A percentile compares a stretch with the other conserved stretches of the same genome.
These are phyloP conservation scores for Periparus ater DNA, from an alignment of 2,797 vertebrate species.

Conservation along the genomic window DNA sequence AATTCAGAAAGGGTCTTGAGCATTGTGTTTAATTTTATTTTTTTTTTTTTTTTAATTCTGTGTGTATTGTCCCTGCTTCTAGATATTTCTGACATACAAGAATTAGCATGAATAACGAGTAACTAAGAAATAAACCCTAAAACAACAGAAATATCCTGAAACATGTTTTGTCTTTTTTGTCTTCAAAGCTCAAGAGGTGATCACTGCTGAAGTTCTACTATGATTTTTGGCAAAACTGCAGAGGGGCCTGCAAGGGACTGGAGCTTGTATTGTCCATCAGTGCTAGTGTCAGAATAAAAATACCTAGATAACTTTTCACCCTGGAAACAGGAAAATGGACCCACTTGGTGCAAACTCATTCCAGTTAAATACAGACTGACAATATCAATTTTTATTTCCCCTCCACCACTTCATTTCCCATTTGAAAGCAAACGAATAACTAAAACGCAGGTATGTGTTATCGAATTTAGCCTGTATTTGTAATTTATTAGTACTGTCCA, in stretches of 20 bases:
- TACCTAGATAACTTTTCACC: slow-evolving; percentile 13
- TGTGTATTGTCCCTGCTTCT: neutral
- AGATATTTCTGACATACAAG: neutral
- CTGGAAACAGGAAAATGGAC: slow-evolving; percentile 35
- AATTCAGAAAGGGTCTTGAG: fast-evolving
- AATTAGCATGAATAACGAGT: neutral
- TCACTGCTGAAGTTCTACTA: neutral
- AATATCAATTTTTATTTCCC: slow-evolving; percentile 11
- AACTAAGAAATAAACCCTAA: neutral
- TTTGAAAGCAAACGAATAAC: slow-evolving; percentile 32
- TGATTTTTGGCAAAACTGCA: neutral
- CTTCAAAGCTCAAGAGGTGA: neutral
- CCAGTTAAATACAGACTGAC: slow-evolving; percentile 20
- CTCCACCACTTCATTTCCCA: neutral
- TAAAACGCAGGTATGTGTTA: neutral
- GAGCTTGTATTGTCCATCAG: neutral
- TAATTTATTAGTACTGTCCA: slow-evolving; percentile 57
- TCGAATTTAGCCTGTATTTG: slow-evolving; percentile 54
- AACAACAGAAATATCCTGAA: neutral
- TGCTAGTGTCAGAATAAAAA: neutral
- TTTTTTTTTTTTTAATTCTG: too few species aligned
- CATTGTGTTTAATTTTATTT: neutral
- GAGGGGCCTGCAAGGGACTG: neutral
- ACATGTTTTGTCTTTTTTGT: neutral
- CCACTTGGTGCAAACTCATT: slow-evolving; percentile 24